These are phyloP conservation scores for Cremastinae sp. DNA, from an alignment of 2,888 invertebrate species.

Conservation along the genomic window DNA sequence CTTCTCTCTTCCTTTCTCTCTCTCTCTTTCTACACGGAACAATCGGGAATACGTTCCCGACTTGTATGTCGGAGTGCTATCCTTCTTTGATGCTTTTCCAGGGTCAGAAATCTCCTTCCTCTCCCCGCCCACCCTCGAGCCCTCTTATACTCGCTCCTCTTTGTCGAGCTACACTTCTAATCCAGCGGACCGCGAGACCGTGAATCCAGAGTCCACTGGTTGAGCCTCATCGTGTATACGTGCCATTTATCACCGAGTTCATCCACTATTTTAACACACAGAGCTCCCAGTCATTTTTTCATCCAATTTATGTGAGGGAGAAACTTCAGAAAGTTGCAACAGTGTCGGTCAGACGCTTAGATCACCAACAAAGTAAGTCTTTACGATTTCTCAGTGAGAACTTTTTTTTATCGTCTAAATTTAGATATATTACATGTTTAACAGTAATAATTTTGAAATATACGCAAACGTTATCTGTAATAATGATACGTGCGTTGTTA, in stretches of 20 bases:
- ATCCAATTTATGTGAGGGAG: too few species aligned
- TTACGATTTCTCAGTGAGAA: too few species aligned
- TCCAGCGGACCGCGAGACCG: conserved; percentile 23
- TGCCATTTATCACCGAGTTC: conserved; percentile 55
- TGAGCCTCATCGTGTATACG: conserved; percentile 41
- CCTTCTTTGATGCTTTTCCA: conserved; percentile 24
- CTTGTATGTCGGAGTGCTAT: conserved; percentile 6
- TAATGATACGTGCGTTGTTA: too few species aligned
- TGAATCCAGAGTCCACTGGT: conserved; percentile 9
- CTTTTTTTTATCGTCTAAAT: too few species aligned
- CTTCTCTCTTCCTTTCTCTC: conserved; percentile 14
- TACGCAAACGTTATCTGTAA: too few species aligned
- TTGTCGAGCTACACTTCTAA: conserved; percentile 27
- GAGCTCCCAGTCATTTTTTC: too few species aligned
- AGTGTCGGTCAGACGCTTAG: too few species aligned
- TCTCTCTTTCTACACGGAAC: conserved; percentile 44
- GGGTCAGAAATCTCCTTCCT: conserved; percentile 42
- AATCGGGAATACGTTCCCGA: conserved; percentile 43
- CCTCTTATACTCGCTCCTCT: conserved; percentile 11
- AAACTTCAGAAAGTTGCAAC: too few species aligned
- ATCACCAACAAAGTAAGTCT: too few species aligned
- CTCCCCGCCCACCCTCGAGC: conserved; percentile 24
- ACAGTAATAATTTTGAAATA: too few species aligned
- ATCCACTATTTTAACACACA: conserved; percentile 35
- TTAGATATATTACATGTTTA: too few species aligned